phyloP scores from a whole-genome alignment of 37 sponge, comb jelly and placozoan species.

The Tethya wilhelma region DNA sequence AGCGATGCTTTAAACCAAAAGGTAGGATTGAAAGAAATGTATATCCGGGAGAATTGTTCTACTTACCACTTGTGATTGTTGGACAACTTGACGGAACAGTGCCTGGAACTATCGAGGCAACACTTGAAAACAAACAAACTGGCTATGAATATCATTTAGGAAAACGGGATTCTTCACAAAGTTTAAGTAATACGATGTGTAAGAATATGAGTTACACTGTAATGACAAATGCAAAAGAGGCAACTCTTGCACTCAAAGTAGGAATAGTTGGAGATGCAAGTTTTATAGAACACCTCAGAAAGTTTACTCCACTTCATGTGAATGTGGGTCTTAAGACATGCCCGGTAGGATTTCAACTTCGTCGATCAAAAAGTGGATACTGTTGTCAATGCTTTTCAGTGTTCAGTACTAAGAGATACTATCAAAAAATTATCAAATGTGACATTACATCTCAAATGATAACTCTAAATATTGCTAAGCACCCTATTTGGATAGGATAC shows the following conservation, averaged over 20 bases:
- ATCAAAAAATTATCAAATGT: no score
- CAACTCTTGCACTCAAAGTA: neutral
- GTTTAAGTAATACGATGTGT: neutral
- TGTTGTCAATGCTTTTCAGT: neutral
- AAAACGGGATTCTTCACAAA: no score
- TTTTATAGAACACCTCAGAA: neutral
- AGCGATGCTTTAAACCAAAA: neutral
- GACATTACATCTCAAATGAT: neutral
- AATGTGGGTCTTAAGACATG: neutral
- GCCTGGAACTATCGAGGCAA: neutral
- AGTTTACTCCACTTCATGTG: neutral
- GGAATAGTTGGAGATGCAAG: neutral
- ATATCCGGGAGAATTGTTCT: constrained; percentile 16
- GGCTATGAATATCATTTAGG: neutral
- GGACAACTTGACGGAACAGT: constrained; percentile 13
- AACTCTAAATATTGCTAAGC: neutral
- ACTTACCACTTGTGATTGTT: neutral
- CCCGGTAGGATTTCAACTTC: neutral
- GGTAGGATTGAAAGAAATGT: neutral
- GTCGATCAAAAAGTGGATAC: neutral
- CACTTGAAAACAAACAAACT: neutral
- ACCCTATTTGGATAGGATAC: neutral
- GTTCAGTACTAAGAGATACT: no score
- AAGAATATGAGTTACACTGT: neutral
- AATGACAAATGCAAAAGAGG: neutral